Conservation (phyloP, 2,113 vertebrate genomes). For the Aleadryas rufinucha region DNA sequence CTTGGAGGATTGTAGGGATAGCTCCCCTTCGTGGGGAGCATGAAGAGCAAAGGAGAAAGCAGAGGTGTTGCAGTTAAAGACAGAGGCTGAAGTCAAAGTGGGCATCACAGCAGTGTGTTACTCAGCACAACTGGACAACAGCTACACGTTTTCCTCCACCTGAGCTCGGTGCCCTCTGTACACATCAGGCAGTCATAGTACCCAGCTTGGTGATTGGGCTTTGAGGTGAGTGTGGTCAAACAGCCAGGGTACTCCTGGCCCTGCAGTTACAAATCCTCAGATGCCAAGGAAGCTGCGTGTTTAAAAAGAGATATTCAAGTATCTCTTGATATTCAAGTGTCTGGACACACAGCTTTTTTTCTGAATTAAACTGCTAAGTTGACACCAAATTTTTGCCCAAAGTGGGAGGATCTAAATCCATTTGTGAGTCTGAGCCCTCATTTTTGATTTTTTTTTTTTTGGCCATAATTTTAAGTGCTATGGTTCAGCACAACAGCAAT, state of each 20-base stretch:
- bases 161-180: not conserved
- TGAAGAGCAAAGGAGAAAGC: not conserved
- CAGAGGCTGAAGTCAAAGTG: not conserved
- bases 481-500: not conserved
- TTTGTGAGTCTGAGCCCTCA: not conserved
- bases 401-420: not conserved
- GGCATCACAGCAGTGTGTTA: not conserved
- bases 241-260: not conserved
- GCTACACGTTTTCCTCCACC: not conserved
- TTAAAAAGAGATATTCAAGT: not conserved
- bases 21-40: not conserved
- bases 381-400: not conserved
- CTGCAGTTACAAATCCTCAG: not conserved
- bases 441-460: not conserved
- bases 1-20: not conserved
- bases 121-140: not conserved
- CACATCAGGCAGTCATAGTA: not conserved
- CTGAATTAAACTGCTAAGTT: not conserved
- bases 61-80: not conserved
- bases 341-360: not conserved
- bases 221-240: not conserved
- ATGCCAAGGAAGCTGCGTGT: not conserved
- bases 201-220: not conserved
- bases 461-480: not conserved
- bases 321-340: not conserved